These are phyloP conservation scores for rat (Rattus norvegicus) DNA, from an alignment of 2,113 vertebrate species.

Conservation along the genomic window DNA sequence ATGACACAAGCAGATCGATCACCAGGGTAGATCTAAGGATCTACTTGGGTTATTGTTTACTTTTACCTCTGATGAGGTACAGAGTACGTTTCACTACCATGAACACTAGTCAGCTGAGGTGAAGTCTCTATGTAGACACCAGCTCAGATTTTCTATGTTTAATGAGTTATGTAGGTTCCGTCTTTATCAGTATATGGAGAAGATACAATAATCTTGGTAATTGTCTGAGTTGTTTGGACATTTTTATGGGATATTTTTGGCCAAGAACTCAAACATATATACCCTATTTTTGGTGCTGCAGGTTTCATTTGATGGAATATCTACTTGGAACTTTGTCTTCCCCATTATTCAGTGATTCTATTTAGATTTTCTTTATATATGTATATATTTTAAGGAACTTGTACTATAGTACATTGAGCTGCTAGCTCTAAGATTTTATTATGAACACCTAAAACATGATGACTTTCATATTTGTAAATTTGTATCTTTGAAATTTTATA, in stretches of 20 bases:
- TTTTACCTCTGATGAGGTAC: background rate
- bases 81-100: background rate
- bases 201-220: background rate
- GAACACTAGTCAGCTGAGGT: background rate
- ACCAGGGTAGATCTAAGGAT: background rate
- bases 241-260: background rate
- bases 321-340: background rate
- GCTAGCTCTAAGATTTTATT: constrained; percentile 17
- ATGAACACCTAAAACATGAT: background rate
- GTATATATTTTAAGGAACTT: background rate
- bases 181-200: background rate
- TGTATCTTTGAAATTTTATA: background rate
- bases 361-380: background rate
- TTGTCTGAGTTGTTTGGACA: background rate
- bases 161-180: background rate
- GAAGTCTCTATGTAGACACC: background rate
- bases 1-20: background rate
- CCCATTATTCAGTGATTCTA: background rate
- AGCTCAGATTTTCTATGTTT: background rate
- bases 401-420: background rate
- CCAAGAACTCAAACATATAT: background rate
- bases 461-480: background rate
- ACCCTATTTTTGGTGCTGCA: background rate
- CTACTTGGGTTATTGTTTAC: background rate
- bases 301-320: background rate